Conservation (phyloP, 2,888 invertebrate species). For the Dimorphilus gyrociliatus region DNA sequence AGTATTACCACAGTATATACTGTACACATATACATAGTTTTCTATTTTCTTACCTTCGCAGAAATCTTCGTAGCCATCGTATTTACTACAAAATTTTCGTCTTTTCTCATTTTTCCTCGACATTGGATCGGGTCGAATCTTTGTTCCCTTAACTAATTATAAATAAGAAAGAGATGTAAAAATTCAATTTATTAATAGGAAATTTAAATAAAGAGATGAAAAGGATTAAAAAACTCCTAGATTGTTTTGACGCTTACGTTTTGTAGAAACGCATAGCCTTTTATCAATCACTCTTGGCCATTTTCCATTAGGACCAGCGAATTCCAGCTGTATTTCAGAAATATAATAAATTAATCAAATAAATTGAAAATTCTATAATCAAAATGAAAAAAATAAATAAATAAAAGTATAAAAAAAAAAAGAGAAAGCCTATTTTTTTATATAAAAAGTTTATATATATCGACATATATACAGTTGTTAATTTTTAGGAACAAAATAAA, state of each 20-base stretch:
- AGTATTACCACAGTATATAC: too few species aligned
- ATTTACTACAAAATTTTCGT: constrained; percentile 37
- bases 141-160: constrained; percentile 21
- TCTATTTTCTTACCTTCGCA: constrained; percentile 32
- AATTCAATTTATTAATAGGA: background rate
- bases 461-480: too few species aligned
- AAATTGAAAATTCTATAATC: background rate
- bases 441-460: too few species aligned
- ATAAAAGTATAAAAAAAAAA: too few species aligned
- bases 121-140: constrained; percentile 33
- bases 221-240: too few species aligned
- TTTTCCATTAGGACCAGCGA: constrained; percentile 24
- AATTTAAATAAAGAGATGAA: constrained; percentile 1
- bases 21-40: too few species aligned
- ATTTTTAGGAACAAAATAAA: too few species aligned
- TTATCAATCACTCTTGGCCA: constrained; percentile 39
- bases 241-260: constrained; percentile 25
- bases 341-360: constrained; percentile 7
- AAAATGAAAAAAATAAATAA: too few species aligned
- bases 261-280: constrained; percentile 39
- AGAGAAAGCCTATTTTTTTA: too few species aligned
- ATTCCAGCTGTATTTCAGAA: constrained; percentile 22
- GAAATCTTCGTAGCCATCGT: constrained; percentile 39
- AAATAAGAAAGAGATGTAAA: background rate
- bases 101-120: constrained; percentile 33